Conservation (phyloP, 37 sponge, comb jelly and placozoan genomes). For the Lycopodina hypogea region DNA sequence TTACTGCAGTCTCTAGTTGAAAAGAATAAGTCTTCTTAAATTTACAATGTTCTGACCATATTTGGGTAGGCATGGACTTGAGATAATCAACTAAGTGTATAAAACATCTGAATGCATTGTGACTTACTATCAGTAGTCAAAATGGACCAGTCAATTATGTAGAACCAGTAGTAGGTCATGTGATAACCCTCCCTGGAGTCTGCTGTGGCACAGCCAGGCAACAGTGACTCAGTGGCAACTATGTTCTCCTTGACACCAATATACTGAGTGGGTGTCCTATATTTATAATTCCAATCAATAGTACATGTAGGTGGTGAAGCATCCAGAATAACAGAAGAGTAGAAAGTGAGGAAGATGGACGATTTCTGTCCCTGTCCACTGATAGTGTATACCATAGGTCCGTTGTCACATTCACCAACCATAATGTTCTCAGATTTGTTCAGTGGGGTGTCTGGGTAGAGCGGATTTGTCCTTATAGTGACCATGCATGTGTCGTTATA, state of each 20-base stretch:
- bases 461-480: conserved; percentile 22
- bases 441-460: conserved; percentile 5
- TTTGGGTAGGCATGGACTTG: no score
- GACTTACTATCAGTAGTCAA: neutral
- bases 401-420: conserved; percentile 67
- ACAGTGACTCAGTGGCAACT: conserved; percentile 6
- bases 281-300: conserved; percentile 51
- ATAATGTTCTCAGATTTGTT: conserved; percentile 22
- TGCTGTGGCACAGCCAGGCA: conserved; percentile 55
- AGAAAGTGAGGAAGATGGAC: conserved; percentile 14
- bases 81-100: no score
- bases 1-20: no score
- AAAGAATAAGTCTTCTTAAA: no score
- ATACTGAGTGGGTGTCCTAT: conserved; percentile 16
- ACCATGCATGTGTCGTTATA: conserved; percentile 13
- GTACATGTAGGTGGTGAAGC: conserved; percentile 51
- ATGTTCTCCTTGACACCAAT: neutral
- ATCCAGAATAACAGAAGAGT: conserved; percentile 61
- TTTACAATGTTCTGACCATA: no score
- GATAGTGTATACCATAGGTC: conserved; percentile 39
- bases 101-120: no score
- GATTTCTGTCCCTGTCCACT: neutral
- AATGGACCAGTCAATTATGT: conserved; percentile 50
- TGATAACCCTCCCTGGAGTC: conserved; percentile 71
- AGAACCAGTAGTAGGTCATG: conserved; percentile 78